Base-by-base conservation (phyloP, 2,888 invertebrate genomes). In the Nycteola revayana region DNA sequence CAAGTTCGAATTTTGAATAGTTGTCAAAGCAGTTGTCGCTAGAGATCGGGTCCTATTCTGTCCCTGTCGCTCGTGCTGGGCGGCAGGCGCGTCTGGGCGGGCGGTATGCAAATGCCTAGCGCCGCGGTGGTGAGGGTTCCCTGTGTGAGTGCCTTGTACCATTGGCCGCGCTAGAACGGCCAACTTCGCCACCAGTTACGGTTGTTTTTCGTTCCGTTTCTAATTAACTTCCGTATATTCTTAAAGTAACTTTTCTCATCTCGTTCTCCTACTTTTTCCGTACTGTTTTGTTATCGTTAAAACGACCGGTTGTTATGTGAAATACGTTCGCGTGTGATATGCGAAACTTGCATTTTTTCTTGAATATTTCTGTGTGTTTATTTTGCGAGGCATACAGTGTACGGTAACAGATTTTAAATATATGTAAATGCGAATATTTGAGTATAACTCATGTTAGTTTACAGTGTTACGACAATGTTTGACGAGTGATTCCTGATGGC, bases 181-280 rank as follows among this genome's bases (percentile, higher is more conserved):
- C 68, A 89, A 88, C 89, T 84, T 88, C 89, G 89, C 86, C 88
- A 86, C 79, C 87, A 87, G 89, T 84, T 83, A 89, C 89, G 89
- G 89, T 89, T 89, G 89, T 89, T 89, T 87, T 88, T 86, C 86
- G 87, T 81, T 86, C 85, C 80, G 79, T 77, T 85, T 78, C 80
- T 89, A 88, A 88, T 89, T 89, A 87, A 86, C 86, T 87, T 87
- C 83, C 86, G 86, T 86, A 79, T 82, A 85, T 86, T 85, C 85
- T 86, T 78, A 75, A 84, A 82, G 81, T 82, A 86, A 88, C 87
- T 87, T 88, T 87, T 86, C 82, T 84, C 88, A 86, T 88, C 84
- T 82, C 77, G 76, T 71, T 73, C 56, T 66, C 59, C 65, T 66
- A 65, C 71, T 75, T 77, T 77, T 78, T 80, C 69, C 65, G 67